phyloP scores from a whole-genome alignment of 2,113 vertebrate genomes.

The Neopipo cinnamomea region DNA sequence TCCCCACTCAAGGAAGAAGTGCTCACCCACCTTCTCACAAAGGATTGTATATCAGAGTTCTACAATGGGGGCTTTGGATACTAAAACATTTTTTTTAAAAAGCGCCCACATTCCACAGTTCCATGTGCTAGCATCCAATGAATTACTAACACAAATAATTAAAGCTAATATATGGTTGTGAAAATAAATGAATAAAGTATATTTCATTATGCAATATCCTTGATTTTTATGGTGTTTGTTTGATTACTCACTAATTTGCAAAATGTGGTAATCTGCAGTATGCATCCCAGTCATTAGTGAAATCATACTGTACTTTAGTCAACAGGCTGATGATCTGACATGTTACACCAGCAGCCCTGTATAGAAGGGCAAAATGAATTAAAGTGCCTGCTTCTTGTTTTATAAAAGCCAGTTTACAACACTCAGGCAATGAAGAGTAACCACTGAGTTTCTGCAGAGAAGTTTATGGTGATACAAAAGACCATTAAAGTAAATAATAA shows the following conservation, averaged over 20 bases:
- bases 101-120: not conserved
- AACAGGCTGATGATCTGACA: constrained; percentile 43
- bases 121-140: not conserved
- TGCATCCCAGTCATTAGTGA: constrained; percentile 49
- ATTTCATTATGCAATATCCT: constrained; percentile 52
- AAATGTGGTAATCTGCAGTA: constrained; percentile 47
- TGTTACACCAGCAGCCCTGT: not conserved
- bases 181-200: constrained; percentile 53
- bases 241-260: constrained; percentile 64
- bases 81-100: not conserved
- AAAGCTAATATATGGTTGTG: constrained; percentile 46
- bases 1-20: not conserved
- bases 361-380: not conserved
- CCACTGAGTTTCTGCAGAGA: not conserved
- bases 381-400: not conserved
- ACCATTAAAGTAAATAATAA: not conserved
- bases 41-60: not conserved
- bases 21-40: not conserved
- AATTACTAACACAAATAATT: constrained; percentile 43
- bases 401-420: not conserved
- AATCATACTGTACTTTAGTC: constrained; percentile 38
- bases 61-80: not conserved
- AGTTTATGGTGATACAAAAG: not conserved
- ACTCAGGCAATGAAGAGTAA: not conserved
- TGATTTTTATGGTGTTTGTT: constrained; percentile 56